Percentiles rank a stretch among this genome's conserved stretches.
Conservation (phyloP, 2,888 invertebrate species). For the Watsonalla cultraria region DNA sequence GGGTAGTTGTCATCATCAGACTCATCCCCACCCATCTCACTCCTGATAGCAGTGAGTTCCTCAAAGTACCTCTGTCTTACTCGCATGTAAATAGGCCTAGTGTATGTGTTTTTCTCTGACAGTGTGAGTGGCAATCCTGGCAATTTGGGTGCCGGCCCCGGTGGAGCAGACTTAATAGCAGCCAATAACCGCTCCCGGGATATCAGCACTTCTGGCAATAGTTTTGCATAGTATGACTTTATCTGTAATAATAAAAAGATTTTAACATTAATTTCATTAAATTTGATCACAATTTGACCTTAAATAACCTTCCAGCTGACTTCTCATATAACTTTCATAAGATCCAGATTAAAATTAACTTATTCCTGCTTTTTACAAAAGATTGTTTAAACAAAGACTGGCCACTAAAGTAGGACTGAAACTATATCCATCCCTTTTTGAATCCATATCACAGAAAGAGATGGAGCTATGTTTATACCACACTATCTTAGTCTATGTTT, state of each 20-base stretch:
- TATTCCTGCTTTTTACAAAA: not conserved
- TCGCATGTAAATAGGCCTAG: slow-evolving; percentile 72
- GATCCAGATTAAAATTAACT: no score
- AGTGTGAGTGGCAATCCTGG: slow-evolving; percentile 56
- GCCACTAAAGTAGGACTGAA: no score
- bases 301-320: no score
- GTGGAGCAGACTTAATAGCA: slow-evolving; percentile 81
- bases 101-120: slow-evolving; percentile 54
- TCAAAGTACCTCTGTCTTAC: slow-evolving; percentile 80
- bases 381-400: not conserved
- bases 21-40: slow-evolving; percentile 84
- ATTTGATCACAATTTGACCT: no score
- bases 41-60: slow-evolving; percentile 82
- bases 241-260: slow-evolving; percentile 41
- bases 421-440: no score
- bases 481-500: no score
- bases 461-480: no score
- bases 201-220: slow-evolving; percentile 86
- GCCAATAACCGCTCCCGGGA: slow-evolving; percentile 85
- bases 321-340: no score
- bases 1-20: slow-evolving; percentile 90
- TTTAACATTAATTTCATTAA: not conserved
- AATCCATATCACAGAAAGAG: no score
- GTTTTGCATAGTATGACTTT: slow-evolving; percentile 72
- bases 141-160: slow-evolving; percentile 74